A percentile compares a stretch with the other conserved stretches of the same genome.
Evolutionary conservation across 2,888 invertebrate species (phyloP).

Genomic region (Eupithecia subfuscata): DNA sequence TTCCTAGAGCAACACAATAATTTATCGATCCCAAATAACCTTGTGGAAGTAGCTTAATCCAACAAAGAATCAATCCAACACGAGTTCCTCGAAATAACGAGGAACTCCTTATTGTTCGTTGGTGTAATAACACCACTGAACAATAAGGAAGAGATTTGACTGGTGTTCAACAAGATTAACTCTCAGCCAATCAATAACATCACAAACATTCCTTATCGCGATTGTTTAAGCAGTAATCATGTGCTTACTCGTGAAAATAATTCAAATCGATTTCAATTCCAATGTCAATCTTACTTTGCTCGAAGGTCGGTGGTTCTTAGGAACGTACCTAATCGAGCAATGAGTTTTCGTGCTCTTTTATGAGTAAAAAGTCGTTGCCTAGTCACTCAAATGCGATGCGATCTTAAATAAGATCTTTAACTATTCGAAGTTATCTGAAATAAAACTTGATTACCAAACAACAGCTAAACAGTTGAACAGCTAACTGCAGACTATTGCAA

Average conservation of each 20-base stretch:
- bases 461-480: no score
- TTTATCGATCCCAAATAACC: background rate
- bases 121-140: background rate
- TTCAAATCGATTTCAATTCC: background rate
- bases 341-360: no score
- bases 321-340: background rate
- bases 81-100: background rate
- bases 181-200: constrained; percentile 6
- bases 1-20: background rate
- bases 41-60: background rate
- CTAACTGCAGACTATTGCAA: no score
- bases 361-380: no score
- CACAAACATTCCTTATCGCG: background rate
- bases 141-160: constrained; percentile 1
- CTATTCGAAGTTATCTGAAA: no score
- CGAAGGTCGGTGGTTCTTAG: no score
- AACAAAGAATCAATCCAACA: background rate
- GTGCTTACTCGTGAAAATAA: background rate
- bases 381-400: no score
- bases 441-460: no score
- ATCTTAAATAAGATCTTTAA: no score
- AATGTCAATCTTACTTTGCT: no score
- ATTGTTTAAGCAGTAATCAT: background rate
- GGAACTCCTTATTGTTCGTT: no score
- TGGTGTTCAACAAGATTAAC: background rate